Evolutionary conservation across 2,797 vertebrate species (phyloP), one percentile per base, ranked within the genome.

Genomic region (Pangasius krempfi): DNA sequence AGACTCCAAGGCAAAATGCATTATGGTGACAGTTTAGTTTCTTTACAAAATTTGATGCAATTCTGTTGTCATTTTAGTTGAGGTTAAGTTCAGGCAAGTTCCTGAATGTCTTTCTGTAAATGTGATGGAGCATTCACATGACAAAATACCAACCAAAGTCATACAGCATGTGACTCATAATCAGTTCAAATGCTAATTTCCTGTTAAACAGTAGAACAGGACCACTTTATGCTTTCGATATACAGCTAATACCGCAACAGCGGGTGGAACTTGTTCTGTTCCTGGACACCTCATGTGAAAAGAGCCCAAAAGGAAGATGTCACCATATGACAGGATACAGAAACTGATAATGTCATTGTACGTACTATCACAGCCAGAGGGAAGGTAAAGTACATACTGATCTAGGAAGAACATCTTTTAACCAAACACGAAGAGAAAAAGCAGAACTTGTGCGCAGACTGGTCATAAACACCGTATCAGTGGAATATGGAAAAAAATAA

Each of bases 261-360:
- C 2, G 14, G n/a, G 12, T 68, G 27, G 25, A 16, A 16, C 30
- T 22, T 75, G 22, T 27, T 50, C 8, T 76, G n/a, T 76, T 76
- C 9, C 44, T 73, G 70, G 6, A 73, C 70, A 44, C 70, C 20
- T 8, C 70, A 73, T 0, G 3, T 73, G 20, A 73, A 30, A 50
- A 89, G 44, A 87, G 54, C 52, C 66, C 76, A 76, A 52, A 30
- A 62, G 75, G 85, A 87, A 58, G 64, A 13, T 80, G 86, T 56
- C 52, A 81, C 52, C 81, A 87, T 85, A 60, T 86, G 68, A 87
- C 76, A 68, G 60, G 78, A 81, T 25, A 20, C 72, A 76, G 13
- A 30, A 37, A 33, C 18, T 47, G 70, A 76, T 44, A 27, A 76
- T 7, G 37, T 47, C 54, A 76, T 58, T 80, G 12, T 70, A 70